A percentile compares a stretch with the other conserved stretches of the same genome.
phyloP scores from a whole-genome alignment of 2,113 vertebrate genomes.

The Haplotaxodon microlepis region DNA sequence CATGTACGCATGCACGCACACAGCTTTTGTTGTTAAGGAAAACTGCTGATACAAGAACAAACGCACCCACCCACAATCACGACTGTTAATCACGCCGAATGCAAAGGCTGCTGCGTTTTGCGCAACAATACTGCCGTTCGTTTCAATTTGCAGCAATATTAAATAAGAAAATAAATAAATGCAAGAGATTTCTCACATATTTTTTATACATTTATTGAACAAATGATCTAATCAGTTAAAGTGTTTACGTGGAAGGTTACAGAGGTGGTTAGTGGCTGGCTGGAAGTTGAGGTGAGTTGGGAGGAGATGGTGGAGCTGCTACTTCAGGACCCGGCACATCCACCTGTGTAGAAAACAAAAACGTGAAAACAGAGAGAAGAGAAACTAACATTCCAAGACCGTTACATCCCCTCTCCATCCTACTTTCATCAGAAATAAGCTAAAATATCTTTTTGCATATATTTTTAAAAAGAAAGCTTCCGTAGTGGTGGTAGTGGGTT shows the following conservation, averaged over 20 bases:
- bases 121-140: neutral
- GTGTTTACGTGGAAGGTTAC: neutral
- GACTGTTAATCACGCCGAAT: neutral
- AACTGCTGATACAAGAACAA: constrained; percentile 46
- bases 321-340: neutral
- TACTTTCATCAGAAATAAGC: neutral
- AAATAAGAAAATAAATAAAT: neutral
- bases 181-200: neutral
- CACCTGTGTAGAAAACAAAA: constrained; percentile 35
- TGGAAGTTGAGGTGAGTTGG: neutral
- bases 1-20: constrained; percentile 23
- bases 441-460: neutral
- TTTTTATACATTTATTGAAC: constrained; percentile 50
- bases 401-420: neutral
- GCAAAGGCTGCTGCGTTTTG: neutral
- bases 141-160: neutral
- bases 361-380: neutral
- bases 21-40: constrained; percentile 43
- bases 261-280: constrained; percentile 3
- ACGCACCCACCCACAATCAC: neutral
- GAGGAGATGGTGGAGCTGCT: neutral
- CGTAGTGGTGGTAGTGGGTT: neutral
- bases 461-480: neutral
- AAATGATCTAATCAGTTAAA: neutral
- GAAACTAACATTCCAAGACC: accelerated